Conservation (phyloP, 2,797 vertebrate genomes). For the Falco berigora region DNA sequence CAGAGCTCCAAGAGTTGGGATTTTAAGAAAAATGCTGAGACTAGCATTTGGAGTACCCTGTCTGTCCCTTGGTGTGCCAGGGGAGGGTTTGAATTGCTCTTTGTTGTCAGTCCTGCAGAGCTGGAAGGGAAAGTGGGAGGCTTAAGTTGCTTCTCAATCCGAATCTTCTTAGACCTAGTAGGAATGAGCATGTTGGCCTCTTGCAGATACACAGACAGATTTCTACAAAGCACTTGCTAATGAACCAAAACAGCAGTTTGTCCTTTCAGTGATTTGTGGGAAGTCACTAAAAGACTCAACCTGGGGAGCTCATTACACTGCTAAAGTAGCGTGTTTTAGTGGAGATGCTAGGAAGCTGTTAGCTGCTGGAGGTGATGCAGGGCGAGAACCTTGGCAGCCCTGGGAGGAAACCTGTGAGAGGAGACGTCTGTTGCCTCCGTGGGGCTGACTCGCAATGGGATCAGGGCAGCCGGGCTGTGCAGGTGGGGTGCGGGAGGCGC, state of each 20-base stretch:
- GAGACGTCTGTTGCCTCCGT: fast-evolving
- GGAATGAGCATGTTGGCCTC: background rate
- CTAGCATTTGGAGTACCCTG: background rate
- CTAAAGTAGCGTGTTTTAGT: conserved; percentile 26
- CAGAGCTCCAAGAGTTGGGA: background rate
- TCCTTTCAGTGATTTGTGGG: conserved; percentile 6
- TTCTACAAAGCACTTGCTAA: background rate
- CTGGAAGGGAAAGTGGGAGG: background rate
- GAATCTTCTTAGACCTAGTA: background rate
- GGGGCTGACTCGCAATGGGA: background rate
- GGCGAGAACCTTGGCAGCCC: background rate
- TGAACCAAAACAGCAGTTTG: background rate
- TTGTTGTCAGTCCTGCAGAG: background rate
- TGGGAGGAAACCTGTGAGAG: background rate
- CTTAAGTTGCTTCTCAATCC: background rate
- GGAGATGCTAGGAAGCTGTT: conserved; percentile 24
- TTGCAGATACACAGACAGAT: background rate
- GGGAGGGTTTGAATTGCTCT: background rate
- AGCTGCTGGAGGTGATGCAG: background rate
- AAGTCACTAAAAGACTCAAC: background rate
- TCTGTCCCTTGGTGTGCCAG: background rate
- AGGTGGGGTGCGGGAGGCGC: fast-evolving
- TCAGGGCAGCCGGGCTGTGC: background rate
- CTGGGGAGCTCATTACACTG: conserved; percentile 1
- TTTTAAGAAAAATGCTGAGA: background rate